Evolutionary conservation across 1,140 invertebrate species (phyloP), one percentile per base, ranked within the genome.

Genomic region (Polyergus mexicanus): DNA sequence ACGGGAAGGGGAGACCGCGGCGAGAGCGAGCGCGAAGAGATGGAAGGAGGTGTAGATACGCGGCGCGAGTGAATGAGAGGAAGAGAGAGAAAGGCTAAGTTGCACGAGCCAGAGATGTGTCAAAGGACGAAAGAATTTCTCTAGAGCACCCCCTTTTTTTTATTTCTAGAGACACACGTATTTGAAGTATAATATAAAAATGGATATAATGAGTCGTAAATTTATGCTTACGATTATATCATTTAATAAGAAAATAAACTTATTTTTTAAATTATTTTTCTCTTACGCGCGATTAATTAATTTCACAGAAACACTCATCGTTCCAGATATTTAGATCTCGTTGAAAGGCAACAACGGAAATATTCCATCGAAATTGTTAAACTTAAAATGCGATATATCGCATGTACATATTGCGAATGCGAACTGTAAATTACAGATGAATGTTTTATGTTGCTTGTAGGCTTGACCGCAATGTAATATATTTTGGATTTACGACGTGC

Each of bases 401-500:
- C 41, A 22, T 38, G 32, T 38, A 10, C 28, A 16, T 32, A 69
- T 69, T 69, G 63, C 65, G 32, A 69, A 56, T 60, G 41, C 19
- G 16, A 44, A 47, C 28, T 68, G 63, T 41, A 80, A 80, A 80
- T 80, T 66, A 80, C 63, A 32, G 19, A 56, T 80, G n/a, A 80
- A 80, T 80, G 63, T 80, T 80, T 80, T 65, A 54, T 54, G 63
- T 69, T 69, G 44, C 44, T 69, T 28, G 41, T 78, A 80, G 65
- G 65, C 63, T 69, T 35, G 58, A 65, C 58, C 62, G 47, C 28
- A 78, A 68, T 78, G 63, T 44, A 80, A 80, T 80, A 51, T 80
- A 80, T 80, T 80, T 69, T 80, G 76, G 76, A 80, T 80, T 80
- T 80, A 80, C 63, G 76, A 78, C 63, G 63, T 68, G 76, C 76